Base-by-base conservation (phyloP, 2,113 vertebrate genomes). In the Aix galericulata region DNA sequence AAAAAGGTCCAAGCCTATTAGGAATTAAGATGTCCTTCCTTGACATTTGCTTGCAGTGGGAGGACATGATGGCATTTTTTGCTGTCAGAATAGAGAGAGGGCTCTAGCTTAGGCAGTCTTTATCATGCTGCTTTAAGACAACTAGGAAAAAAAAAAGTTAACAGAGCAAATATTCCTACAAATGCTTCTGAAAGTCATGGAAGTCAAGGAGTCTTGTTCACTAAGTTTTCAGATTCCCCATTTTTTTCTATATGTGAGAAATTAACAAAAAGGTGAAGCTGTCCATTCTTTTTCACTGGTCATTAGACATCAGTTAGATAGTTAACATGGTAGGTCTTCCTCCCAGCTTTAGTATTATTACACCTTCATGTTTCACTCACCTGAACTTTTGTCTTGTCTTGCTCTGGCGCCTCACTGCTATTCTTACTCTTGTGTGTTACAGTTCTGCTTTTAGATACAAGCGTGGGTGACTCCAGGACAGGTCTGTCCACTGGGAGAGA, bases 331-430 rank as follows among this genome's bases (percentile, higher is more conserved):
- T 62, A 66, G 22, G 3, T 60, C 17, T 14, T 71, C 60, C n/a
- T 78, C 56, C 74, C 23, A 73, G 56, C 32, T 84, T 88, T 56
- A 81, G 22, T 17, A 52, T 9, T 71, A 55, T 40, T 72, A 74
- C 4, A 63, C 42, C 34, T 87, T 82, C 2, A 1, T 50, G 10
- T 58, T 92, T 93, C 59, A 18, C 76, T 94, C 62, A 97, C 96
- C 96, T 95, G 92, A 60, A 42, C 60, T 66, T 74, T 58, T 67
- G 59, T 82, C 86, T 94, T 82, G 76, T 56, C 89, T 93, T 87
- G 95, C 13, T 53, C 48, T 53, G 14, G 13, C 16, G 13, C 22
- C 53, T 23, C 91, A 26, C 15, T 81, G 11, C 50, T 34, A 22
- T 60, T 93, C 17, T 82, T 23, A 10, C 15, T 89, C 29, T 56